These are phyloP conservation scores for Octopus bimaculoides DNA, from an alignment of 1,140 invertebrate species.

Conservation along the genomic window DNA sequence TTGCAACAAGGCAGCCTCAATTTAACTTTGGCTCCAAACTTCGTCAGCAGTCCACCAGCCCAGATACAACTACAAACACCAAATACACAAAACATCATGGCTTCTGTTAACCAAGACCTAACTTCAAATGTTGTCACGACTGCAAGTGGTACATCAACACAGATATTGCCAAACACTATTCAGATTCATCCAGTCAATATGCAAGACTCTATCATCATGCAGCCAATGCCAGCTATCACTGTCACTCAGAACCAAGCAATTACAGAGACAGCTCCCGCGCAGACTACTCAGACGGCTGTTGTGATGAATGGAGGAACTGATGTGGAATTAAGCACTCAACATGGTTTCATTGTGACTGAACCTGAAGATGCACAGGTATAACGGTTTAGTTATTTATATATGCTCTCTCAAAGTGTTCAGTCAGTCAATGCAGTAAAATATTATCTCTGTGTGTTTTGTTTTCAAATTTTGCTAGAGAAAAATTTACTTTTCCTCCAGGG, in stretches of 20 bases:
- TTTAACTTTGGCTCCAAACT: constrained; percentile 51
- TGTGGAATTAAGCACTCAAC: constrained; percentile 22
- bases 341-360: constrained; percentile 33
- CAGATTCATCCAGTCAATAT: constrained; percentile 28
- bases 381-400: no score
- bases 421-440: no score
- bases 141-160: constrained; percentile 7
- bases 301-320: constrained; percentile 6
- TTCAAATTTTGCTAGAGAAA: no score
- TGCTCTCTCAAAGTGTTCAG: no score
- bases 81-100: background rate
- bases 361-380: constrained; percentile 31
- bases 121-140: constrained; percentile 13
- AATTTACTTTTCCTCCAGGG: no score
- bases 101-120: constrained; percentile 14
- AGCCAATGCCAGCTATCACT: constrained; percentile 36
- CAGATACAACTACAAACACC: background rate
- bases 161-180: constrained; percentile 14
- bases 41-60: constrained; percentile 19
- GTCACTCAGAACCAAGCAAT: constrained; percentile 21
- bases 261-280: constrained; percentile 22
- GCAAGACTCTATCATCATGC: constrained; percentile 43
- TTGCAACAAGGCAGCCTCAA: constrained; percentile 57
- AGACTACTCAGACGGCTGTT: constrained; percentile 15
- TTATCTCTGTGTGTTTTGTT: no score